Evolutionary conservation across 2,797 vertebrate species (phyloP), one percentile per base, ranked within the genome.

Genomic region (Sciaenops ocellatus): DNA sequence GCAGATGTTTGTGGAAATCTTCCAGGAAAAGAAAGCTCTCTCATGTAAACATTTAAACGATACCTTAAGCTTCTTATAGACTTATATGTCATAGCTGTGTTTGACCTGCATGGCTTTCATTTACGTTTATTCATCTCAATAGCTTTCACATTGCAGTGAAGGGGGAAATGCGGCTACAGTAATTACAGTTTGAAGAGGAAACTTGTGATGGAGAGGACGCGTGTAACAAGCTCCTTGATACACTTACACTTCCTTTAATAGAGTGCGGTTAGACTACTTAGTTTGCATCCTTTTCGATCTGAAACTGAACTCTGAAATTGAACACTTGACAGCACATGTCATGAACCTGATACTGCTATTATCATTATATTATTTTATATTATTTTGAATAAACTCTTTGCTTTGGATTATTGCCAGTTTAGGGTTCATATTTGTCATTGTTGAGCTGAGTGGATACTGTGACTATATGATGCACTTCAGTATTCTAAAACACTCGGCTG

Each of bases 1-100:
- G 82, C 92, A 93, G 93, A 94, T 94, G 92, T 93, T 89, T 86
- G 90, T 74, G 60, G 66, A 87, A 90, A 85, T 81, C 80, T 85
- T 85, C 86, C 80, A 77, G 66, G 89, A 92, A 90, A 91, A 87
- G 82, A 86, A 93, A 90, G 82, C 87, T 86, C 61, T 76, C 83
- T 64, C 84, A 86, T 87, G 80, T 87, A 87, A 91, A 91, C 92
- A 91, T 89, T 87, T 79, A 81, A 92, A 84, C 85, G 79, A 89
- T 91, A 90, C 80, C 81, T 91, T 92, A 94, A 94, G 90, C 93
- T 92, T 92, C 91, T 94, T 91, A 94, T 73, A 79, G 83, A 86
- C 83, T 91, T 91, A 79, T 54, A 88, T 81, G 81, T 76, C 75
- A 65, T 79, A 38, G 70, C 77, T 38, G 17, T 68, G 79, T 85